Percentiles rank a stretch among this genome's conserved stretches.
Conservation (phyloP, 2,888 invertebrate genomes). For the Tenthredo mesomela region DNA sequence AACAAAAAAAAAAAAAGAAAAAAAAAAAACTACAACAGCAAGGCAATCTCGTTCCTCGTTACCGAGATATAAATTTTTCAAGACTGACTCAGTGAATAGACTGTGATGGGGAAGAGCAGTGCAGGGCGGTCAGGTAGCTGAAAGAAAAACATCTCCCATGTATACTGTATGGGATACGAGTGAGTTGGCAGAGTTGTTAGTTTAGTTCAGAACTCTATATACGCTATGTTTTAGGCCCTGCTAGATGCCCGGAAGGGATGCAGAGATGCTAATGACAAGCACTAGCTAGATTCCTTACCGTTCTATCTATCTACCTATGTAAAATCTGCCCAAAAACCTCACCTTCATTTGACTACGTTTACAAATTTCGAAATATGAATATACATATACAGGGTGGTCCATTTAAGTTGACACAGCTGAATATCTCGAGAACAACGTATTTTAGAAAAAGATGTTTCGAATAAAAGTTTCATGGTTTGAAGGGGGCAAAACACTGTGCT, state of each 20-base stretch:
- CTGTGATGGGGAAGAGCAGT: background rate
- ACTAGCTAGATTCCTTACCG: slow-evolving; percentile 28
- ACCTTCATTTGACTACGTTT: background rate
- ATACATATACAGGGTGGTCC: too few species aligned
- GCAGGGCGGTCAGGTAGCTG: slow-evolving; percentile 55
- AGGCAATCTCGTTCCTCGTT: slow-evolving; percentile 63
- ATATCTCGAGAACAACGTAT: too few species aligned
- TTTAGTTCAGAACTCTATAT: slow-evolving; percentile 59
- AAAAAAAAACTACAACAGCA: background rate
- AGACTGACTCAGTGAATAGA: slow-evolving; percentile 65
- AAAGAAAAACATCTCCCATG: slow-evolving; percentile 68
- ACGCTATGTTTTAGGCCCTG: slow-evolving; percentile 27
- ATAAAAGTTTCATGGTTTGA: too few species aligned
- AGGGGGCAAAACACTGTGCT: too few species aligned
- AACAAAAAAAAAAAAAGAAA: too few species aligned
- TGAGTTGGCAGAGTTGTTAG: slow-evolving; percentile 62
- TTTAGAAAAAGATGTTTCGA: too few species aligned
- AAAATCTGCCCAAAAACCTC: background rate
- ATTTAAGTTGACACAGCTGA: too few species aligned
- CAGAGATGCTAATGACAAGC: slow-evolving; percentile 33
- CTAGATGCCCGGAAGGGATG: slow-evolving; percentile 38
- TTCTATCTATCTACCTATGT: background rate
- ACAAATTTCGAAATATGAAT: background rate
- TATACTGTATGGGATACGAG: slow-evolving; percentile 63
- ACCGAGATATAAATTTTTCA: slow-evolving; percentile 71